These are phyloP conservation scores for Scotopteryx bipunctaria DNA, from an alignment of 2,888 invertebrate species.

Conservation along the genomic window DNA sequence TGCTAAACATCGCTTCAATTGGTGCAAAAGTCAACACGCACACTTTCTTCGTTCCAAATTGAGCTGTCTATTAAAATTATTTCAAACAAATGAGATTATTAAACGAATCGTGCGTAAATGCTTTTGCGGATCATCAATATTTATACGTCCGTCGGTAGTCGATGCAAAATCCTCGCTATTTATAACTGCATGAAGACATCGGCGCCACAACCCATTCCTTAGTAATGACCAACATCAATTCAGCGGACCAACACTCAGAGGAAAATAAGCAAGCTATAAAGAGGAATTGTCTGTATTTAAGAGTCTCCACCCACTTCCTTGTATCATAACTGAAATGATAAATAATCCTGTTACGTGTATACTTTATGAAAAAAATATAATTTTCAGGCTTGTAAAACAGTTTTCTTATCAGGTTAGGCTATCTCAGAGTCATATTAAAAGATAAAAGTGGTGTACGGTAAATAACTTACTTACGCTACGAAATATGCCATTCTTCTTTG, in stretches of 20 bases:
- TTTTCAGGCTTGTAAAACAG: no score
- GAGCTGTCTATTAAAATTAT: constrained; percentile 42
- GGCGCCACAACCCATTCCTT: constrained; percentile 25
- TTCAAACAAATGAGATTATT: constrained; percentile 40
- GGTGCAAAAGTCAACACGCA: constrained; percentile 46
- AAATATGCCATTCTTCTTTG: background rate
- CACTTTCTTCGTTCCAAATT: constrained; percentile 63
- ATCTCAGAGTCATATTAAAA: background rate
- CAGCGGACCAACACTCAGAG: constrained; percentile 14
- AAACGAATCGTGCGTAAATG: constrained; percentile 43
- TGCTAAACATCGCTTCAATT: constrained; percentile 28
- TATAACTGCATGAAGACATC: constrained; percentile 24
- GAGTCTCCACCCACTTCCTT: no score
- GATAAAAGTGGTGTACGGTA: background rate
- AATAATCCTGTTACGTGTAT: no score
- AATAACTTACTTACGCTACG: background rate
- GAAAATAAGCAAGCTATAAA: constrained; percentile 15
- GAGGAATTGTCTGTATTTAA: background rate
- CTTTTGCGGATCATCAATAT: constrained; percentile 41
- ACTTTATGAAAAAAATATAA: no score
- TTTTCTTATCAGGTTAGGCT: no score
- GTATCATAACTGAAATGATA: no score
- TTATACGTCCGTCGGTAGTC: constrained; percentile 30
- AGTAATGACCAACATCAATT: constrained; percentile 25
- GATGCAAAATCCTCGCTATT: constrained; percentile 30